phyloP scores from a whole-genome alignment of 2,113 vertebrate species.

The Neodon shergylaensis region DNA sequence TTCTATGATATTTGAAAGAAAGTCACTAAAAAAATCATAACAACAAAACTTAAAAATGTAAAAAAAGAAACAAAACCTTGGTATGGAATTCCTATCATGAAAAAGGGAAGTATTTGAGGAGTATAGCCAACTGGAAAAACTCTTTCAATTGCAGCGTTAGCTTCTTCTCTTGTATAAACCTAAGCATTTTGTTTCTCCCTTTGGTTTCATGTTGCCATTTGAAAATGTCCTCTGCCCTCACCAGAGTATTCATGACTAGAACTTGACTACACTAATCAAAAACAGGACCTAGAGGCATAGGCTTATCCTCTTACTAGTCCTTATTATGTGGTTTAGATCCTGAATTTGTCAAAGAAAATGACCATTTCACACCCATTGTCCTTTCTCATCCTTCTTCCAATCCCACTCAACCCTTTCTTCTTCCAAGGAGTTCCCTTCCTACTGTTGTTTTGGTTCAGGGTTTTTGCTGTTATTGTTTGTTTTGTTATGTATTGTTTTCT shows the following conservation, averaged over 20 bases:
- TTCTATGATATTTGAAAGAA: neutral
- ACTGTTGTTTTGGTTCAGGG: neutral
- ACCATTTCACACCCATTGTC: neutral
- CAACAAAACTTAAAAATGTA: neutral
- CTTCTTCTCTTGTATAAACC: neutral
- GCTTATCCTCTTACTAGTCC: neutral
- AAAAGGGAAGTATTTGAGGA: conserved; percentile 14
- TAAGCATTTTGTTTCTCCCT: neutral
- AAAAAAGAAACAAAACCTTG: neutral
- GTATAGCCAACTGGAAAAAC: neutral
- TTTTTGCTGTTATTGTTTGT: neutral
- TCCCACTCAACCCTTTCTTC: no score
- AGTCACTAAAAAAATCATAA: neutral
- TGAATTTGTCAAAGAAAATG: neutral
- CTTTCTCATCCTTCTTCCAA: neutral
- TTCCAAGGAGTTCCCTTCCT: neutral
- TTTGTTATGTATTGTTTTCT: neutral
- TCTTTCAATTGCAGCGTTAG: neutral
- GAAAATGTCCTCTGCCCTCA: neutral
- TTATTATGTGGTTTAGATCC: neutral
- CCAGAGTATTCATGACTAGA: neutral
- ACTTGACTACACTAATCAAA: neutral
- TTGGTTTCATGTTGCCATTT: conserved; percentile 4
- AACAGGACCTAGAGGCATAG: neutral
- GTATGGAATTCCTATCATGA: neutral